phyloP scores from a whole-genome alignment of 2,797 vertebrate genomes.

The Chiloscyllium punctatum region DNA sequence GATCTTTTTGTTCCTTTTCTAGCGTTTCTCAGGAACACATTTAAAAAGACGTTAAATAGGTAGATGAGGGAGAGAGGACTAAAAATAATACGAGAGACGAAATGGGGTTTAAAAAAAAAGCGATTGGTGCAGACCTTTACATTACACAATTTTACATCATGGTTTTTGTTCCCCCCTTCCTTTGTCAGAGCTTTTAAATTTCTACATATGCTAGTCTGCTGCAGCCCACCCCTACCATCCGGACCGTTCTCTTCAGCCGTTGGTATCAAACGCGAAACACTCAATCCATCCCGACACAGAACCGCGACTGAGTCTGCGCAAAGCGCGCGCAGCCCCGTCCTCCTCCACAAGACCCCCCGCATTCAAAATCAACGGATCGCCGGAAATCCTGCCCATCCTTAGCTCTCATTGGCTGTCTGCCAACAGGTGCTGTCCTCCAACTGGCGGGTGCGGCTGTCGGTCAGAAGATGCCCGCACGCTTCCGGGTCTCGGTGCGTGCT shows the following conservation, averaged over 20 bases:
- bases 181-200: too few relatives aligned
- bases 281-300: background rate
- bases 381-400: background rate
- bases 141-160: background rate
- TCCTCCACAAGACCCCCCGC: background rate
- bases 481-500: background rate
- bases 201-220: too few relatives aligned
- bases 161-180: too few relatives aligned
- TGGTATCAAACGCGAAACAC: background rate
- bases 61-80: background rate
- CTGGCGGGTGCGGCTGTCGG: background rate
- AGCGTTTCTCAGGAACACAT: background rate
- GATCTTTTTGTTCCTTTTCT: background rate
- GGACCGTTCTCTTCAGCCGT: background rate
- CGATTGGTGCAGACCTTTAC: too few relatives aligned
- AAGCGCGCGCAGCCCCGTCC: background rate
- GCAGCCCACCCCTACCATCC: too few relatives aligned
- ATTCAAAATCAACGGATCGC: background rate
- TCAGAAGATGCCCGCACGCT: background rate
- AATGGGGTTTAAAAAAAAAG: too few relatives aligned
- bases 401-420: background rate
- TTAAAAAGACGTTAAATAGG: background rate
- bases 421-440: background rate
- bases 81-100: too few relatives aligned
- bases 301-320: accelerated